Conservation (phyloP, 2,888 invertebrate genomes). For the Tetranychus piercei region DNA sequence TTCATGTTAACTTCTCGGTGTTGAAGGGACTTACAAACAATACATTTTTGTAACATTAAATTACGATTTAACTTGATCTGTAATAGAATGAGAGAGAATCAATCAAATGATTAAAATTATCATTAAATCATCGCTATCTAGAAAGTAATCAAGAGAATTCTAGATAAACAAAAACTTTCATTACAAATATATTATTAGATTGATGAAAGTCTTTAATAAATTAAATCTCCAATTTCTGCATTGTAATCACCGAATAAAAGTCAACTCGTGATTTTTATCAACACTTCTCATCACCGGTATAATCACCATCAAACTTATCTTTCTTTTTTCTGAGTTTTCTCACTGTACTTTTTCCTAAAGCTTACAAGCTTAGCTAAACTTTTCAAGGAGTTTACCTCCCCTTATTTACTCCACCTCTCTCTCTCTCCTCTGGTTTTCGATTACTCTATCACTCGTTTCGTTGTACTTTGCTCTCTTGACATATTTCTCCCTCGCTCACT, state of each 20-base stretch:
- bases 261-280: background rate
- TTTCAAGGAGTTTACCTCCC: background rate
- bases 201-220: background rate
- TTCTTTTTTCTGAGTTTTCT: background rate
- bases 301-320: background rate
- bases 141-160: no score
- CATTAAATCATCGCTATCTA: no score
- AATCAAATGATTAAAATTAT: no score
- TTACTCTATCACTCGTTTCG: conserved; percentile 2
- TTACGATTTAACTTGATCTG: no score
- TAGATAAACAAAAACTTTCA: no score
- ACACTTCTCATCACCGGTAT: background rate
- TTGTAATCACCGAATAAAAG: background rate
- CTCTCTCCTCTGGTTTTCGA: background rate
- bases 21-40: no score
- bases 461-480: conserved; percentile 5
- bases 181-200: background rate
- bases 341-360: background rate
- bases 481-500: conserved; percentile 3
- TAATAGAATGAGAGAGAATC: no score
- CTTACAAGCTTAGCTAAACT: background rate
- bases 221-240: background rate
- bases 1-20: no score
- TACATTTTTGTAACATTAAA: no score
- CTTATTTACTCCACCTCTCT: background rate